Percentiles rank a stretch among this genome's conserved stretches.
Evolutionary conservation across 2,888 invertebrate species (phyloP).

Genomic region (Reticulitermes lucifugus): DNA sequence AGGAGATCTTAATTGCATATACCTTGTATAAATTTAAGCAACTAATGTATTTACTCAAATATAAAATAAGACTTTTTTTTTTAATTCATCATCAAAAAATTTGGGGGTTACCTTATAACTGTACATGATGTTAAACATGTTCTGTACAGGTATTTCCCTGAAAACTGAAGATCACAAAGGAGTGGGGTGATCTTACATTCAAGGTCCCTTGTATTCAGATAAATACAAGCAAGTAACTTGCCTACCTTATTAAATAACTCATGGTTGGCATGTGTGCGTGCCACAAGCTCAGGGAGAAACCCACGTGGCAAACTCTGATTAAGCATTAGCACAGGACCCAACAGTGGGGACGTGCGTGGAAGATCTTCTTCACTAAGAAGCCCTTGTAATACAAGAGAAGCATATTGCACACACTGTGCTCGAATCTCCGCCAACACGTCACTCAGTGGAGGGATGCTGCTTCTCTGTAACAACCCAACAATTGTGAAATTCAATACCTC

Average conservation of each 20-base stretch:
- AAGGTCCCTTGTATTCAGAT: no score
- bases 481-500: no score
- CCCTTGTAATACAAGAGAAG: conserved; percentile 71
- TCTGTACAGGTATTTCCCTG: no score
- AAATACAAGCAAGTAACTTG: not conserved
- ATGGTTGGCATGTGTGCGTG: conserved; percentile 71
- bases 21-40: no score
- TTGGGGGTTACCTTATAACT: no score
- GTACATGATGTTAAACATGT: no score
- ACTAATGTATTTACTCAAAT: no score
- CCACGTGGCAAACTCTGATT: conserved; percentile 79
- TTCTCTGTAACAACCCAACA: conserved; percentile 66
- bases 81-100: not conserved
- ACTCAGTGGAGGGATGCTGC: conserved; percentile 79
- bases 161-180: no score
- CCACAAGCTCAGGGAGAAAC: conserved; percentile 75
- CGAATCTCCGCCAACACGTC: conserved; percentile 70
- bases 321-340: conserved; percentile 77
- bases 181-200: no score
- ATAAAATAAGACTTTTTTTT: no score
- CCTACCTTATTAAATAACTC: conserved; percentile 67
- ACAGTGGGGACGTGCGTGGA: conserved; percentile 71
- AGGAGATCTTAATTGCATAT: no score
- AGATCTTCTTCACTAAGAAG: conserved; percentile 57
- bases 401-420: conserved; percentile 72